A percentile compares a stretch with the other conserved stretches of the same genome.
Conservation (phyloP, 2,113 vertebrate genomes). For the Serinus canaria region DNA sequence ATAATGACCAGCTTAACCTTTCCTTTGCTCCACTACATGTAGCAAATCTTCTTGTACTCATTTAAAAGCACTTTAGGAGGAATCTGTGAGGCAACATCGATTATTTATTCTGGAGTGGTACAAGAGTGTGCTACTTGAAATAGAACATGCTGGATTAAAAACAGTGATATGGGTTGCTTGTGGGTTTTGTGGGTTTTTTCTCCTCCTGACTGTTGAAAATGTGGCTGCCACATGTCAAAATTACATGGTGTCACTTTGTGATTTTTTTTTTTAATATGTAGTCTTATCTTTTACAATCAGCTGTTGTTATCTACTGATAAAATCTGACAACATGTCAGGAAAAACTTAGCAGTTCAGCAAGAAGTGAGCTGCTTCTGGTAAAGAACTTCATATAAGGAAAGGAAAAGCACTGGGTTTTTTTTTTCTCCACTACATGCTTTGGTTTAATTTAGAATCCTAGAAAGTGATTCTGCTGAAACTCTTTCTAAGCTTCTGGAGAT, state of each 20-base stretch:
- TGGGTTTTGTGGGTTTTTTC: background rate
- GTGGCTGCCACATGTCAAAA: slow-evolving; percentile 30
- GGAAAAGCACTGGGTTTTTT: background rate
- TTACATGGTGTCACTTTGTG: background rate
- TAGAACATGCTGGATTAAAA: background rate
- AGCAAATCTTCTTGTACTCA: background rate
- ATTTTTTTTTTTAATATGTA: background rate
- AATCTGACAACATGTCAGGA: slow-evolving; percentile 25
- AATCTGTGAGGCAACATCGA: background rate
- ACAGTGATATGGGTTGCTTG: background rate
- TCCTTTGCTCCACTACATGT: background rate
- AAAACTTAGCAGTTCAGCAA: slow-evolving; percentile 8
- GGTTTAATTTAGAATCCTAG: background rate
- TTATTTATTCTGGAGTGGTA: slow-evolving; percentile 24
- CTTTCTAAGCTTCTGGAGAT: background rate
- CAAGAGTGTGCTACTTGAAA: background rate
- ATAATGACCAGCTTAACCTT: slow-evolving; percentile 37
- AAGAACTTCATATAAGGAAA: background rate
- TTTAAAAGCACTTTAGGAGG: background rate
- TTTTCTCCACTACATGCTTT: background rate
- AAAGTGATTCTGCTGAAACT: background rate
- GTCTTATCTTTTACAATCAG: slow-evolving; percentile 14
- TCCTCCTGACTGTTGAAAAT: background rate
- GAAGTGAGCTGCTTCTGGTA: background rate
- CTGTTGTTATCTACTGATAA: slow-evolving; percentile 18